These are phyloP conservation scores for Probosciger aterrimus DNA, from an alignment of 2,113 vertebrate species.

Conservation along the genomic window DNA sequence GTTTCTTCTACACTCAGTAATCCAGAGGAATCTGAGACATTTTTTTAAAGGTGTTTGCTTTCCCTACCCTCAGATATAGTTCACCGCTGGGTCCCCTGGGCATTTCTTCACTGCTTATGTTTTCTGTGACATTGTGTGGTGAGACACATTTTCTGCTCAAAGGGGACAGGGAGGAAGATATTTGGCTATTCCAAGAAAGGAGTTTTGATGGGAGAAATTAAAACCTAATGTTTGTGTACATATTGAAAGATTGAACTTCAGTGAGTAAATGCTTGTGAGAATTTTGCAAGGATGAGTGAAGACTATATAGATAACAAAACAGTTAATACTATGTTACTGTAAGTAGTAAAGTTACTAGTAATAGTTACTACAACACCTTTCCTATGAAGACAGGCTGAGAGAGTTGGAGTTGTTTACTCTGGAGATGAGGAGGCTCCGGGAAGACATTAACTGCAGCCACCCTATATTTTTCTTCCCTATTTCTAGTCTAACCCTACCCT, in stretches of 20 bases:
- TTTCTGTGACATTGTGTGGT: not conserved
- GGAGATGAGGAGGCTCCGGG: not conserved
- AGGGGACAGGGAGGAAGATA: not conserved
- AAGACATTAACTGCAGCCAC: not conserved
- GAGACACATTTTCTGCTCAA: not conserved
- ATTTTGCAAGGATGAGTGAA: not conserved
- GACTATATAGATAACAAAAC: not conserved
- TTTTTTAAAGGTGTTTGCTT: not conserved
- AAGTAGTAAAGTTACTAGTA: not conserved
- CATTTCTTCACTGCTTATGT: not conserved
- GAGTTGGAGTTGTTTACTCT: not conserved
- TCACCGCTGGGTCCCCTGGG: not conserved
- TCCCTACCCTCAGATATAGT: accelerated
- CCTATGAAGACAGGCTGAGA: not conserved
- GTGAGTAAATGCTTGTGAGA: not conserved
- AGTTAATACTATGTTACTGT: not conserved
- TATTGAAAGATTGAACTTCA: not conserved
- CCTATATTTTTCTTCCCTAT: too few relatives aligned
- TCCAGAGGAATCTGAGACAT: not conserved
- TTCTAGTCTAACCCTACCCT: too few relatives aligned
- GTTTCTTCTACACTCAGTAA: not conserved
- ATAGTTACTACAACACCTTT: not conserved
- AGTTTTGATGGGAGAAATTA: not conserved
- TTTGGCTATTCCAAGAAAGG: not conserved
- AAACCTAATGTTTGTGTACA: not conserved